phyloP scores from a whole-genome alignment of 2,888 invertebrate species.

The Nesidiocoris tenuis region DNA sequence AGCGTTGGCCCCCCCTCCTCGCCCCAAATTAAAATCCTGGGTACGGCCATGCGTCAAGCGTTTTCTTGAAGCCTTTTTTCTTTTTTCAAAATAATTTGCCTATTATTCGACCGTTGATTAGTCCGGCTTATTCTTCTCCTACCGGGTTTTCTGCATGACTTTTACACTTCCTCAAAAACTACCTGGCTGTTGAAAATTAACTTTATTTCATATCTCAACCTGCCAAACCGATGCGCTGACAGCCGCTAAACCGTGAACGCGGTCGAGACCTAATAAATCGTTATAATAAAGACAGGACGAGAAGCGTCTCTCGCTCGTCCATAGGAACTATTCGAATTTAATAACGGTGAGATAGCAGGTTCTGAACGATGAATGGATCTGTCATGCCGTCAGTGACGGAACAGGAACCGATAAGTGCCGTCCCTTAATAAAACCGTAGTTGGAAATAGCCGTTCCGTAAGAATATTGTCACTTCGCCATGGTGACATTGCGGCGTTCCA shows the following conservation, averaged over 20 bases:
- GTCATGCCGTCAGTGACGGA: neutral
- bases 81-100: too few relatives aligned
- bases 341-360: neutral
- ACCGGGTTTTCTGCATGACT: too few relatives aligned
- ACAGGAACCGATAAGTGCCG: conserved; percentile 7
- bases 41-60: too few relatives aligned
- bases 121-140: too few relatives aligned
- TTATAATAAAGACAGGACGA: neutral
- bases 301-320: neutral
- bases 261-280: neutral
- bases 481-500: neutral
- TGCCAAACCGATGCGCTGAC: neutral
- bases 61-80: too few relatives aligned
- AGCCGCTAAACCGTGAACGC: neutral
- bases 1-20: too few relatives aligned
- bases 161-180: too few relatives aligned
- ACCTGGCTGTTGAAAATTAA: too few relatives aligned
- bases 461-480: neutral
- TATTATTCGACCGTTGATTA: too few relatives aligned
- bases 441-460: neutral
- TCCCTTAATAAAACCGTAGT: conserved; percentile 4
- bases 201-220: too few relatives aligned
- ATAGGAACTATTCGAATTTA: neutral
- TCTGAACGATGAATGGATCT: neutral
- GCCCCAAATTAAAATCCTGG: too few relatives aligned